A percentile compares a stretch with the other conserved stretches of the same genome.
phyloP scores from a whole-genome alignment of 2,888 invertebrate genomes.

The Rhopalosiphum nymphaeae region DNA sequence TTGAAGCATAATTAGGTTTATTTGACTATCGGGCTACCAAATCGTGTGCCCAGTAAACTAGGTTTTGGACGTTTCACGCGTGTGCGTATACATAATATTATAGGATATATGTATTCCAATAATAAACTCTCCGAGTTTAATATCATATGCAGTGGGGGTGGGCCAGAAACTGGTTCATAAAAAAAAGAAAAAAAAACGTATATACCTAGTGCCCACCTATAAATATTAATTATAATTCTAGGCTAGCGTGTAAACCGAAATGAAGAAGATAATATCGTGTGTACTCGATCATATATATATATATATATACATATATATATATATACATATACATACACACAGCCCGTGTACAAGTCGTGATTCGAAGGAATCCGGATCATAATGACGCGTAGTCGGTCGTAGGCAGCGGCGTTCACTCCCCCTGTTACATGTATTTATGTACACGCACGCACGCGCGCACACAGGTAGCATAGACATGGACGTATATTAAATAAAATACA shows the following conservation, averaged over 20 bases:
- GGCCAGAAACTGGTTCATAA: neutral
- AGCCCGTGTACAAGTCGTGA: neutral
- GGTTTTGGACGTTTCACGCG: neutral
- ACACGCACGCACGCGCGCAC: neutral
- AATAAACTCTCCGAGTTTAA: too few relatives aligned
- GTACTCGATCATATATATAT: too few relatives aligned
- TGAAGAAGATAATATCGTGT: neutral
- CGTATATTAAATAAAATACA: neutral
- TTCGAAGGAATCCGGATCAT: slow-evolving; percentile 41
- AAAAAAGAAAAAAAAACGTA: too few relatives aligned
- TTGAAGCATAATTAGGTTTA: neutral
- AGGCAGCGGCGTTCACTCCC: neutral
- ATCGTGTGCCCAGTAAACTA: neutral
- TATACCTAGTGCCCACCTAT: neutral
- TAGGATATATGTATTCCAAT: too few relatives aligned
- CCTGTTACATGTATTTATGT: neutral
- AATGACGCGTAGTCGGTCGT: neutral
- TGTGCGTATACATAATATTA: neutral
- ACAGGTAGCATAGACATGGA: neutral
- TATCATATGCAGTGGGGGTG: neutral
- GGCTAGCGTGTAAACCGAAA: neutral
- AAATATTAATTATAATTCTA: slow-evolving; percentile 10
- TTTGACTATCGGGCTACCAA: neutral
- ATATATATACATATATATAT: too few relatives aligned
- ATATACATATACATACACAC: too few relatives aligned